These are phyloP conservation scores for Cryptus armator DNA, from an alignment of 2,888 invertebrate species.

Conservation along the genomic window DNA sequence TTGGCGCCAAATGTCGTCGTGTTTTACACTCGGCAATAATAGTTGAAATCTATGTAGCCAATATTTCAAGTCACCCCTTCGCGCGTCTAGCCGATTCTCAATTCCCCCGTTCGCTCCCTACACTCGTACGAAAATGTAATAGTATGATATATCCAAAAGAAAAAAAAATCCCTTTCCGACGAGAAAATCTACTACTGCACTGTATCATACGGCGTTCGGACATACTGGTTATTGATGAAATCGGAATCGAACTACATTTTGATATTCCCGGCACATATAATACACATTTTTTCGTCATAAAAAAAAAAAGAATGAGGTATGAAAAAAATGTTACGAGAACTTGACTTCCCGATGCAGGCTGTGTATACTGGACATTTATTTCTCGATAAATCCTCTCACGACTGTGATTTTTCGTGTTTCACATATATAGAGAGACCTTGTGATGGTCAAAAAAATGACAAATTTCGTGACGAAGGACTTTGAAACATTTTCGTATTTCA, in stretches of 20 bases:
- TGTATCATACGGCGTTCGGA: constrained; percentile 15
- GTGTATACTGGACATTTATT: neutral
- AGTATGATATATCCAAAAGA: neutral
- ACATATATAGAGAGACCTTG: neutral
- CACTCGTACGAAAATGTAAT: constrained; percentile 15
- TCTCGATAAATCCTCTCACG: neutral
- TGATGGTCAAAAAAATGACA: neutral
- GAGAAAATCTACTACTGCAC: constrained; percentile 41
- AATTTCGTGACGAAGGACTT: neutral
- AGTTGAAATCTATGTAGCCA: constrained; percentile 85
- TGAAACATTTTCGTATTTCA: neutral
- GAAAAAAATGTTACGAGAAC: neutral
- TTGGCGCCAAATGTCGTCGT: constrained; percentile 85
- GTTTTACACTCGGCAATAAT: constrained; percentile 85
- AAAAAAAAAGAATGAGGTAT: neutral
- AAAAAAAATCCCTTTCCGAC: constrained; percentile 44
- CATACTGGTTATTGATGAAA: constrained; percentile 54
- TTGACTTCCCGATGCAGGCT: neutral
- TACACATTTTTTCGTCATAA: constrained; percentile 28
- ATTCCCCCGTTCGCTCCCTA: constrained; percentile 41
- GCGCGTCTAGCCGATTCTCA: constrained; percentile 65
- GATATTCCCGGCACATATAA: constrained; percentile 58
- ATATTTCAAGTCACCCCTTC: constrained; percentile 84
- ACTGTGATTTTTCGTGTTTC: neutral
- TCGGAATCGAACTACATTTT: constrained; percentile 63